A percentile compares a stretch with the other conserved stretches of the same genome.
phyloP scores from a whole-genome alignment of 2,888 invertebrate species.

The Buathra laborator region DNA sequence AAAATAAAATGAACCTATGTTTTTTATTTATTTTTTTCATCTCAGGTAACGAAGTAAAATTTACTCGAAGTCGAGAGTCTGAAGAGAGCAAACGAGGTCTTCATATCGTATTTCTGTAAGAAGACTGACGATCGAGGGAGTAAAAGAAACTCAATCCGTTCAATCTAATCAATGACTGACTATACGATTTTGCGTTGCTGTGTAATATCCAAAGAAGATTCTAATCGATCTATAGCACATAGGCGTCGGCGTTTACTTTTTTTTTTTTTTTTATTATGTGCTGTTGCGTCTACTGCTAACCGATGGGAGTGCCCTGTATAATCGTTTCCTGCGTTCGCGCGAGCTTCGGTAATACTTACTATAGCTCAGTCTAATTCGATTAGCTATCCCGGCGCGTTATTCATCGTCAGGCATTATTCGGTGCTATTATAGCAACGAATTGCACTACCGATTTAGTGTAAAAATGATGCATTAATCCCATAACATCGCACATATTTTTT shows the following conservation, averaged over 20 bases:
- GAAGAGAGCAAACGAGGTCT: neutral
- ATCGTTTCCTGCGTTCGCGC: slow-evolving; percentile 65
- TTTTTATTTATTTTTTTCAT: neutral
- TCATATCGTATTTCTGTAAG: slow-evolving; percentile 32
- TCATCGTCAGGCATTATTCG: slow-evolving; percentile 55
- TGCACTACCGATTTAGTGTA: neutral
- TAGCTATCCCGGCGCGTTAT: slow-evolving; percentile 60
- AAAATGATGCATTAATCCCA: neutral
- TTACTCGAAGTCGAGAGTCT: neutral
- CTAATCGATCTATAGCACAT: slow-evolving; percentile 16
- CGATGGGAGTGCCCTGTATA: slow-evolving; percentile 65
- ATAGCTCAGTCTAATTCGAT: slow-evolving; percentile 64
- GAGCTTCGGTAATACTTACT: slow-evolving; percentile 11
- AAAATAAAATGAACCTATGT: neutral
- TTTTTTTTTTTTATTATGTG: neutral
- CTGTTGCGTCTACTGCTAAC: slow-evolving; percentile 32
- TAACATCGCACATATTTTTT: no score
- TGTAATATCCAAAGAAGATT: slow-evolving; percentile 28
- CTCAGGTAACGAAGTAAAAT: slow-evolving; percentile 5
- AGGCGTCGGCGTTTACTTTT: slow-evolving; percentile 27
- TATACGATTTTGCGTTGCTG: slow-evolving; percentile 15
- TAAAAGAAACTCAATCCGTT: slow-evolving; percentile 43
- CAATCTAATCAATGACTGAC: slow-evolving; percentile 14
- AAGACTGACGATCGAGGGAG: slow-evolving; percentile 35
- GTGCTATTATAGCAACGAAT: slow-evolving; percentile 40